These are phyloP conservation scores for Pocillopora grandis DNA, from an alignment of 92 coral and sea anemone genomes.

Conservation along the genomic window DNA sequence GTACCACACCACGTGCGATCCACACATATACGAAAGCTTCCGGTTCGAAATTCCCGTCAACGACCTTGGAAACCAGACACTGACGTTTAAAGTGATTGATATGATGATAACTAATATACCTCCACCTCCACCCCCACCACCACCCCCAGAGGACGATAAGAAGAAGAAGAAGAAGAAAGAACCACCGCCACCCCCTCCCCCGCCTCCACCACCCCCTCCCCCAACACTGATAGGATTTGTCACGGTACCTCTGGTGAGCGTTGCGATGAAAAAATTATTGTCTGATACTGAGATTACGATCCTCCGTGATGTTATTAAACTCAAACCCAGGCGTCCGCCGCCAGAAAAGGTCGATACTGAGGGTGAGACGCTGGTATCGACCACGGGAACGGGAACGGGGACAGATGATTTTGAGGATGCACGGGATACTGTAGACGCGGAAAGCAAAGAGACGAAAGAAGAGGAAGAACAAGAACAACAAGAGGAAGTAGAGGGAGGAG, in stretches of 20 bases:
- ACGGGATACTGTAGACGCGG: constrained; percentile 53
- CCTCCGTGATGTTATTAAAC: constrained; percentile 78
- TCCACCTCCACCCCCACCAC: constrained; percentile 61
- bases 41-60: constrained; percentile 92
- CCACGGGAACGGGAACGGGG: constrained; percentile 68
- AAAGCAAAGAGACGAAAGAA: constrained; percentile 49
- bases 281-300: constrained; percentile 92
- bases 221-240: constrained; percentile 82
- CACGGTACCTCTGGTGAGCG: constrained; percentile 83
- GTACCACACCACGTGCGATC: constrained; percentile 77
- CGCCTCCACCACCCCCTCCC: constrained; percentile 68
- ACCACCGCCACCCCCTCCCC: constrained; percentile 61
- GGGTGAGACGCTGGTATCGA: constrained; percentile 65
- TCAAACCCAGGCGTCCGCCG: constrained; percentile 68
- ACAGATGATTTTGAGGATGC: constrained; percentile 72
- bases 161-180: constrained; percentile 47
- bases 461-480: constrained; percentile 37
- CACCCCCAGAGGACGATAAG: constrained; percentile 44
- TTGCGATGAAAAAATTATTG: constrained; percentile 87
- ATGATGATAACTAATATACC: constrained; percentile 79
- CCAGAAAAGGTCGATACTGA: constrained; percentile 59
- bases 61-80: constrained; percentile 90
- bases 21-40: constrained; percentile 95
- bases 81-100: constrained; percentile 89
- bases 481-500: not conserved